These are phyloP conservation scores for Tachina lurida DNA, from an alignment of 2,888 invertebrate genomes.

Conservation along the genomic window DNA sequence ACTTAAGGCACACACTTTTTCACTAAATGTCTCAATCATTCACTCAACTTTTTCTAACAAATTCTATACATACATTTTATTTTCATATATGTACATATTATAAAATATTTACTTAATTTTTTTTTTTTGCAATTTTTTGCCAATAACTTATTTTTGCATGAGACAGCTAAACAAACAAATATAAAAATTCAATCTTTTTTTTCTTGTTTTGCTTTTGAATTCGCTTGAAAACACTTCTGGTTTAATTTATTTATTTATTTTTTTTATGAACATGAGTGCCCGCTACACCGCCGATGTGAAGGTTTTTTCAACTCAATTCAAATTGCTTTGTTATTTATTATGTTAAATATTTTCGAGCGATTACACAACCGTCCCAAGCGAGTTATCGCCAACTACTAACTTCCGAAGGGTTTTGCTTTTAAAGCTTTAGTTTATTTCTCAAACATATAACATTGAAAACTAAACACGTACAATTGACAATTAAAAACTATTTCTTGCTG, in stretches of 20 bases:
- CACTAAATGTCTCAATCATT: not conserved
- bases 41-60: not conserved
- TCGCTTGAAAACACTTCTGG: constrained; percentile 65
- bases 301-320: constrained; percentile 60
- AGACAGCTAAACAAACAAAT: constrained; percentile 16
- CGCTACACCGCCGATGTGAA: constrained; percentile 49
- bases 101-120: constrained; percentile 8
- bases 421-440: constrained; percentile 75
- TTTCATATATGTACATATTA: constrained; percentile 16
- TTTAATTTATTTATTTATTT: constrained; percentile 37
- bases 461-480: constrained; percentile 27
- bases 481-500: constrained; percentile 11
- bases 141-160: constrained; percentile 37
- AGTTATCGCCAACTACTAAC: constrained; percentile 81
- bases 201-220: constrained; percentile 64
- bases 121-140: constrained; percentile 38
- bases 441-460: constrained; percentile 23
- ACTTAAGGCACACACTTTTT: constrained; percentile 66
- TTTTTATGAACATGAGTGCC: constrained; percentile 34
- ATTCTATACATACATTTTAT: not conserved
- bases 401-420: constrained; percentile 79
- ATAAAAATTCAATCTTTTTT: constrained; percentile 25
- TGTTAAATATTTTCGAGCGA: constrained; percentile 68
- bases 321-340: constrained; percentile 23
- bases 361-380: constrained; percentile 79